Evolutionary conservation across 2,888 invertebrate genomes (phyloP).

Genomic region (Cancer borealis): DNA sequence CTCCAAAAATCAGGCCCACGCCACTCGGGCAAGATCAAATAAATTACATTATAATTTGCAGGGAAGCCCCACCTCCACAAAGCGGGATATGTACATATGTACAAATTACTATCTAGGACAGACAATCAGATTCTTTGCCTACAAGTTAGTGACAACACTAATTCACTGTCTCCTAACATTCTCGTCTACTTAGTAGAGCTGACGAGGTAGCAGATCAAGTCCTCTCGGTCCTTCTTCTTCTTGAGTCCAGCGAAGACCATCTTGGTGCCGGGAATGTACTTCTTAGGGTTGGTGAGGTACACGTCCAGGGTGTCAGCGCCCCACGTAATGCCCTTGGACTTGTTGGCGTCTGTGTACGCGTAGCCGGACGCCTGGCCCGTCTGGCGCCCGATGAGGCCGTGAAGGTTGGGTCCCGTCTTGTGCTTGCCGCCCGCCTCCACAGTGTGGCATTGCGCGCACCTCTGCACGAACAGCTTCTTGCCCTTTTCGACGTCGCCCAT

Average conservation of each 20-base stretch:
- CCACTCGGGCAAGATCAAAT: neutral
- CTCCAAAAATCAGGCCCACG: neutral
- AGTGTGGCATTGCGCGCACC: conserved; percentile 98
- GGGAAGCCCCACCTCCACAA: conserved; percentile 22
- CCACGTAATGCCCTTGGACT: conserved; percentile 98
- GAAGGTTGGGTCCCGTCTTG: conserved; percentile 97
- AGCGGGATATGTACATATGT: conserved; percentile 1
- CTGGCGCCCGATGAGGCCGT: conserved; percentile 95
- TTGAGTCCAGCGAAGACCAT: conserved; percentile 99
- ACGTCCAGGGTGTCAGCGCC: conserved; percentile 91
- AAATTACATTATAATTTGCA: neutral
- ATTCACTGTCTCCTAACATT: neutral
- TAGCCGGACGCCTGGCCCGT: conserved; percentile 97
- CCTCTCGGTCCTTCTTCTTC: conserved; percentile 94
- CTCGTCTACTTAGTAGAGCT: conserved; percentile 82
- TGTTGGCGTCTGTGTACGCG: conserved; percentile 96
- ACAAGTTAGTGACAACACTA: neutral
- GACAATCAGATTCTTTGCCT: conserved; percentile 32
- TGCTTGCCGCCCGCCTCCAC: conserved; percentile 97
- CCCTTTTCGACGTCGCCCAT: conserved; percentile 96
- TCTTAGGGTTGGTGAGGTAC: conserved; percentile 99
- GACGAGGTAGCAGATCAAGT: conserved; percentile 96
- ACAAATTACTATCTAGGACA: conserved; percentile 7
- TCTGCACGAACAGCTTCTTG: conserved; percentile 96
- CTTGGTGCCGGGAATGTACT: conserved; percentile 99